Percentiles rank a stretch among this genome's conserved stretches.
phyloP scores from a whole-genome alignment of 1,140 invertebrate species.

The Leptinotarsa lineolata region DNA sequence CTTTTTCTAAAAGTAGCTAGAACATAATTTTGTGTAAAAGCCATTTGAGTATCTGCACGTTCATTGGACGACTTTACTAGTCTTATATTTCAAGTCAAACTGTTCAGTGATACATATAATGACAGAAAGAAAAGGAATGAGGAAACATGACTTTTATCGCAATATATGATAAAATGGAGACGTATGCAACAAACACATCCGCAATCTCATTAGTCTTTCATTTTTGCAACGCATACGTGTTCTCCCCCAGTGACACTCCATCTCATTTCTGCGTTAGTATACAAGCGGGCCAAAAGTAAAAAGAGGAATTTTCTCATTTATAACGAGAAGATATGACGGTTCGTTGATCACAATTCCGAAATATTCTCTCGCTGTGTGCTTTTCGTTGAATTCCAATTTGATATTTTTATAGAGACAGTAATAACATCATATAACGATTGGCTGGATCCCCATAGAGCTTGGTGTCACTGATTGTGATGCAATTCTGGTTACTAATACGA shows the following conservation, averaged over 20 bases:
- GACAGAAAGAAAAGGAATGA: no score
- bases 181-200: no score
- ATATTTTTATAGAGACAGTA: background rate
- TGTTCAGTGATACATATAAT: no score
- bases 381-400: slow-evolving; percentile 4
- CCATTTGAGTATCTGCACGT: no score
- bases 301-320: slow-evolving; percentile 6
- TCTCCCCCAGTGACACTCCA: background rate
- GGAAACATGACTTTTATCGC: no score
- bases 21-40: no score
- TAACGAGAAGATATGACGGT: slow-evolving; percentile 2
- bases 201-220: background rate
- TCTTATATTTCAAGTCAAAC: no score
- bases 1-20: no score
- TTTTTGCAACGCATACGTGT: background rate
- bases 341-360: slow-evolving; percentile 5
- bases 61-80: no score
- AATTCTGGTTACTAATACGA: slow-evolving; percentile 4
- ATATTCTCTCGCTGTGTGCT: background rate
- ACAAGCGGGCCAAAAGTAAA: background rate
- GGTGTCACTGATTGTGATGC: slow-evolving; percentile 2
- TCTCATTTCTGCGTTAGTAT: background rate
- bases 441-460: background rate
- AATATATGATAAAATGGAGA: no score
- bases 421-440: slow-evolving; percentile 8